A percentile compares a stretch with the other conserved stretches of the same genome.
Conservation (phyloP, 1,140 invertebrate genomes). For the Drosophila kurseongensis region DNA sequence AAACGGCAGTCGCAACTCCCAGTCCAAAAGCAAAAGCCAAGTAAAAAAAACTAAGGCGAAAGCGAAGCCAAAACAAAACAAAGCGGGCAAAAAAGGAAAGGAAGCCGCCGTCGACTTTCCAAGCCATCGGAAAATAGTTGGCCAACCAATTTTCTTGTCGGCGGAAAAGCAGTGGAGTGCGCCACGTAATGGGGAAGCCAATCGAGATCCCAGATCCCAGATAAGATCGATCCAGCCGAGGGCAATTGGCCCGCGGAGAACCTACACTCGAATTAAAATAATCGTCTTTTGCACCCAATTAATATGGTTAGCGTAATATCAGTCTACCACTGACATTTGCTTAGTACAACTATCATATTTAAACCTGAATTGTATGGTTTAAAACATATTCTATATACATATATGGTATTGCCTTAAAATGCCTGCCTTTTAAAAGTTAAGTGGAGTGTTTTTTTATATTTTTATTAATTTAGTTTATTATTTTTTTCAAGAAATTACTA, state of each 20-base stretch:
- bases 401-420: too few species aligned
- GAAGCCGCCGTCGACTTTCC: slow-evolving; percentile 37
- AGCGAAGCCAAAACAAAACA: slow-evolving; percentile 27
- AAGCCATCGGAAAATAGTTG: slow-evolving; percentile 36
- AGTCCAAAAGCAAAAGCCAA: slow-evolving; percentile 1
- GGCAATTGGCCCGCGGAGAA: slow-evolving; percentile 4
- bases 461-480: too few species aligned
- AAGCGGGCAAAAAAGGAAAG: slow-evolving; percentile 41
- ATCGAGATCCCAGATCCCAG: slow-evolving; percentile 9
- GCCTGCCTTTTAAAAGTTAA: too few species aligned
- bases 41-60: slow-evolving; percentile 22
- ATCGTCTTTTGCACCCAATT: not conserved
- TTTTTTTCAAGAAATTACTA: too few species aligned
- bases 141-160: slow-evolving; percentile 39
- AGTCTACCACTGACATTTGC: too few species aligned
- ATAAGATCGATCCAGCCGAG: slow-evolving; percentile 24
- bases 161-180: slow-evolving; percentile 13
- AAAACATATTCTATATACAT: too few species aligned
- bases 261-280: not conserved
- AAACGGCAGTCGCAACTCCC: slow-evolving; percentile 54
- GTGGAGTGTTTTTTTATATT: too few species aligned
- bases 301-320: too few species aligned
- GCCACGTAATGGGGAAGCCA: slow-evolving; percentile 20
- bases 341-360: too few species aligned
- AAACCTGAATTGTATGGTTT: too few species aligned